Evolutionary conservation across 2,888 invertebrate genomes (phyloP).

Genomic region (Ophioninae sp.): DNA sequence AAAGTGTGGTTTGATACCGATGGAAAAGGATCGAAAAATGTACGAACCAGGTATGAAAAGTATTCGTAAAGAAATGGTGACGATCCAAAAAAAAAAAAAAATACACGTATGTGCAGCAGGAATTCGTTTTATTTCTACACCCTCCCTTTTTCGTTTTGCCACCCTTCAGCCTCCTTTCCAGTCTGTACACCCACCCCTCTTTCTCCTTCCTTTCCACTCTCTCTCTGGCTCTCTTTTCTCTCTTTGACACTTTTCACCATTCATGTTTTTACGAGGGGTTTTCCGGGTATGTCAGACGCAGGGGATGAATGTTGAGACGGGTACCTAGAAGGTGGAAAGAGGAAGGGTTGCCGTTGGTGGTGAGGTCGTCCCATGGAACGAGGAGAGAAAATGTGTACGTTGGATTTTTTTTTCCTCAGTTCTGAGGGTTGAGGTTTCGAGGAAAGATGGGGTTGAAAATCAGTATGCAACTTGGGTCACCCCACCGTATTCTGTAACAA

Average conservation of each 20-base stretch:
- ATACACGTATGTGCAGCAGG: slow-evolving; percentile 7
- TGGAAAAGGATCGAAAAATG: not conserved
- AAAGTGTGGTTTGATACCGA: not conserved
- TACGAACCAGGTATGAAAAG: slow-evolving; percentile 39
- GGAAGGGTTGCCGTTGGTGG: slow-evolving; percentile 18
- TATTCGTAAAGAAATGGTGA: slow-evolving; percentile 49
- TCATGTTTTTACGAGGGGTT: slow-evolving; percentile 41
- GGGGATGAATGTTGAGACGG: slow-evolving; percentile 34
- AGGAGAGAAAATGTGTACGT: slow-evolving; percentile 63
- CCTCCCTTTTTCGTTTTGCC: not conserved
- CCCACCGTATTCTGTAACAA: slow-evolving; percentile 70
- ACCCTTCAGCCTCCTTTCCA: too few relatives aligned
- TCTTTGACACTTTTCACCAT: slow-evolving; percentile 15
- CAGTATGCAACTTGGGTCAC: slow-evolving; percentile 74
- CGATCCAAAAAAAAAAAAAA: slow-evolving; percentile 49
- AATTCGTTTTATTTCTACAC: slow-evolving; percentile 13
- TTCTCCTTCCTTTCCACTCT: not conserved
- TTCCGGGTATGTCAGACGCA: slow-evolving; percentile 40
- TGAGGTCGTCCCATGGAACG: slow-evolving; percentile 51
- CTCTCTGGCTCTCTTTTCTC: slow-evolving; percentile 8
- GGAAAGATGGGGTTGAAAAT: slow-evolving; percentile 62
- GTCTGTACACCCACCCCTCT: not conserved
- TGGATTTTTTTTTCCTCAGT: slow-evolving; percentile 37
- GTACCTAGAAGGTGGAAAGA: slow-evolving; percentile 23
- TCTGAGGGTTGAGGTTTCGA: not conserved